Percentiles rank a stretch among this genome's conserved stretches.
Evolutionary conservation across 2,113 vertebrate species (phyloP).

Genomic region (Brachyhypopomus occidentalis): DNA sequence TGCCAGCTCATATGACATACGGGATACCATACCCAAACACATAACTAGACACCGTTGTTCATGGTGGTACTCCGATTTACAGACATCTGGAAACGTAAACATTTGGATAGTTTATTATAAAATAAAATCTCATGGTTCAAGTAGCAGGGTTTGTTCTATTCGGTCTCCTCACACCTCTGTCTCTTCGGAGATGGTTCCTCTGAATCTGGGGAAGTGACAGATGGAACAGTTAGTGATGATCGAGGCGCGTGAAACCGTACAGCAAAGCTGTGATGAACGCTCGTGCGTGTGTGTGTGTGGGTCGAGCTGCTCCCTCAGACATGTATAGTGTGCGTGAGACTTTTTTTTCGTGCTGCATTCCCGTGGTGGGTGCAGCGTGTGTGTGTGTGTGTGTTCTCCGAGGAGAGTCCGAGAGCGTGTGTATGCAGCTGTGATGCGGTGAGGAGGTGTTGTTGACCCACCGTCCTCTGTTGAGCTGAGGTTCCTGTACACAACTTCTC

Average conservation of each 20-base stretch:
- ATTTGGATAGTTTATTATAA: conserved; percentile 37
- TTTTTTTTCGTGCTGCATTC: background rate
- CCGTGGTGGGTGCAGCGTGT: background rate
- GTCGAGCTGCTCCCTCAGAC: background rate
- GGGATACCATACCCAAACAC: no score
- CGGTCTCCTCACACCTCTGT: conserved; percentile 67
- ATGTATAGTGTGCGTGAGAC: background rate
- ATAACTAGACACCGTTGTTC: background rate
- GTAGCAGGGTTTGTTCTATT: conserved; percentile 27
- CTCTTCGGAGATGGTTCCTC: conserved; percentile 83
- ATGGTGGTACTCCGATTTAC: background rate
- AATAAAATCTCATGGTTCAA: conserved; percentile 15
- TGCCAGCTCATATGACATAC: no score
- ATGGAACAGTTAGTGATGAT: background rate
- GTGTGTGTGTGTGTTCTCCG: background rate
- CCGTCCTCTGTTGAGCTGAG: conserved; percentile 66
- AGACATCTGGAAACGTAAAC: background rate
- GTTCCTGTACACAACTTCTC: conserved; percentile 76
- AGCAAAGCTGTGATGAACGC: background rate
- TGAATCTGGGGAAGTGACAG: background rate
- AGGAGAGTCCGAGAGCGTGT: background rate
- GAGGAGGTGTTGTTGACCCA: conserved; percentile 60
- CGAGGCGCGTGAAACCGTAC: background rate
- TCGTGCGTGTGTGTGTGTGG: background rate
- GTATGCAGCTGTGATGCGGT: background rate